Percentiles rank a stretch among this genome's conserved stretches.
Evolutionary conservation across 2,113 vertebrate genomes (phyloP).

Genomic region (Glaucidium brasilianum): DNA sequence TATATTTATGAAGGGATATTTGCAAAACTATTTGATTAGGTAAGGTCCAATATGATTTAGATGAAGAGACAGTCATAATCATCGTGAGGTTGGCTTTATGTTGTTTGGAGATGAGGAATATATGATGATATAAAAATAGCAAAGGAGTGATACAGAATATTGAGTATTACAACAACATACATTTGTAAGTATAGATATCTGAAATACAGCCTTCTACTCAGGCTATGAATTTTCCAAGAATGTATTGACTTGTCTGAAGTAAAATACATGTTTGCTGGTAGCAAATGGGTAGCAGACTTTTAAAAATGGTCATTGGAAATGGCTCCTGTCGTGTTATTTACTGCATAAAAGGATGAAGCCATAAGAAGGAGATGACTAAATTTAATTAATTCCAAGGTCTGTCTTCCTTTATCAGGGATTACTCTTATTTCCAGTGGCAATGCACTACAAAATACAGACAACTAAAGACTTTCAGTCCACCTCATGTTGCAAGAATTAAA

Average conservation of each 20-base stretch:
- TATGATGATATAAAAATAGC: not conserved
- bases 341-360: not conserved
- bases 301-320: not conserved
- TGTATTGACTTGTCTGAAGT: not conserved
- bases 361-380: not conserved
- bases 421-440: not conserved
- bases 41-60: not conserved
- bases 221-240: not conserved
- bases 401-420: not conserved
- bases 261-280: not conserved
- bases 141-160: not conserved
- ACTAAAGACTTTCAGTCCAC: not conserved
- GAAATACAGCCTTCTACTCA: not conserved
- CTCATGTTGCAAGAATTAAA: not conserved
- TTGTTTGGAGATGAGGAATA: not conserved
- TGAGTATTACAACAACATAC: not conserved
- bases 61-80: not conserved
- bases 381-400: not conserved
- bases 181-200: not conserved
- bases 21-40: not conserved
- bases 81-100: not conserved
- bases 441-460: not conserved
- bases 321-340: not conserved
- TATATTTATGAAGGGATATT: not conserved
- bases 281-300: not conserved